These are phyloP conservation scores for Proales similis DNA, from an alignment of 1,140 invertebrate genomes.

Conservation along the genomic window DNA sequence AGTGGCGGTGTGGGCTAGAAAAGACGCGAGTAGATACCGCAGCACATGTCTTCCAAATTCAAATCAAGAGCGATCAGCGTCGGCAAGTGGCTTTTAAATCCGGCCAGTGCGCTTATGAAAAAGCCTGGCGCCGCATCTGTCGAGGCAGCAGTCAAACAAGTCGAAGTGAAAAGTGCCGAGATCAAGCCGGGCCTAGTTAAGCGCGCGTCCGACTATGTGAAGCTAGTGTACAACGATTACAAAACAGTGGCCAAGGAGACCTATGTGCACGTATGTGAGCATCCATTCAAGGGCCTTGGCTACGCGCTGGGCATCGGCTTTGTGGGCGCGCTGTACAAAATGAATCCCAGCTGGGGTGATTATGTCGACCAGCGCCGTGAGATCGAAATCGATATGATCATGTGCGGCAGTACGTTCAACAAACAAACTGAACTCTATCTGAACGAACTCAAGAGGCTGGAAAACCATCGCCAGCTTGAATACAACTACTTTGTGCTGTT, in stretches of 20 bases:
- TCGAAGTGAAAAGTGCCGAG: constrained; percentile 27
- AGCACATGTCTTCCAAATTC: too few relatives aligned
- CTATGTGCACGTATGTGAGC: not conserved
- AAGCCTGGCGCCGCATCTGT: too few relatives aligned
- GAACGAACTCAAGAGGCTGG: constrained; percentile 33
- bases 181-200: not conserved
- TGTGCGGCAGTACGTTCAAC: constrained; percentile 32
- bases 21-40: too few relatives aligned
- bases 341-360: not conserved
- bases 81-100: too few relatives aligned
- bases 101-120: too few relatives aligned
- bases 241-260: constrained; percentile 20
- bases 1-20: too few relatives aligned
- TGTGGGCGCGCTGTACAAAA: constrained; percentile 27
- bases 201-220: constrained; percentile 15
- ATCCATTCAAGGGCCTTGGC: constrained; percentile 23
- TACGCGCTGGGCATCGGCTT: constrained; percentile 23
- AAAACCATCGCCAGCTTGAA: constrained; percentile 3
- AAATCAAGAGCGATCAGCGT: too few relatives aligned
- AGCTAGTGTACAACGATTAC: constrained; percentile 33
- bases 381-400: constrained; percentile 18
- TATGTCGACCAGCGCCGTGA: constrained; percentile 15
- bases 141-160: too few relatives aligned
- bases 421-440: constrained; percentile 32
- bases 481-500: constrained; percentile 33